phyloP scores from a whole-genome alignment of 2,888 invertebrate species.

The Sphaerophoria rueppellii region DNA sequence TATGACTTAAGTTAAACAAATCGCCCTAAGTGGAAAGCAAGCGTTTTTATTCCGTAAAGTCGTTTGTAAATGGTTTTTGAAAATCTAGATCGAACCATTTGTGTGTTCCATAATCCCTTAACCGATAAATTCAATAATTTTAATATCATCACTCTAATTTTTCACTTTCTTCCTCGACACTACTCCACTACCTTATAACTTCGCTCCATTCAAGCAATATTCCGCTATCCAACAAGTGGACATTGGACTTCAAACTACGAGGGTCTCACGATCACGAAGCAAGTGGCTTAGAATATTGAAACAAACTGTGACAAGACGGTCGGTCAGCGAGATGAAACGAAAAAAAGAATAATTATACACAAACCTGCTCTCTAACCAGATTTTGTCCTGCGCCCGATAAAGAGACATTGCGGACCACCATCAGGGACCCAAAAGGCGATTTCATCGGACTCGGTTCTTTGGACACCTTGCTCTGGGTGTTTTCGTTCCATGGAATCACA shows the following conservation, averaged over 20 bases:
- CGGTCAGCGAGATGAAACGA: constrained; percentile 33
- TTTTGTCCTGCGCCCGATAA: constrained; percentile 50
- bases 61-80: too few species aligned
- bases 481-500: constrained; percentile 62
- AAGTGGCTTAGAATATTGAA: constrained; percentile 62
- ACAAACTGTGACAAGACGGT: constrained; percentile 64
- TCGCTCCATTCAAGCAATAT: constrained; percentile 25
- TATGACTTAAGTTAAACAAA: too few species aligned
- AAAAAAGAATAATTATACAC: neutral
- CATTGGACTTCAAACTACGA: constrained; percentile 37
- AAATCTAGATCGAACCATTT: too few species aligned
- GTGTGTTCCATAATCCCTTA: neutral
- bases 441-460: constrained; percentile 26
- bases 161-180: neutral
- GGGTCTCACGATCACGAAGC: constrained; percentile 27
- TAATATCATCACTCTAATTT: neutral
- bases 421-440: constrained; percentile 60
- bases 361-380: constrained; percentile 67
- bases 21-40: too few species aligned
- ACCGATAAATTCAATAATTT: constrained; percentile 14
- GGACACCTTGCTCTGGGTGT: constrained; percentile 66
- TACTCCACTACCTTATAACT: neutral
- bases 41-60: too few species aligned
- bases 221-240: constrained; percentile 51
- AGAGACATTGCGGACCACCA: constrained; percentile 60